phyloP scores from a whole-genome alignment of 64 coral and sea anemone species.

The Pachyseris speciosa region DNA sequence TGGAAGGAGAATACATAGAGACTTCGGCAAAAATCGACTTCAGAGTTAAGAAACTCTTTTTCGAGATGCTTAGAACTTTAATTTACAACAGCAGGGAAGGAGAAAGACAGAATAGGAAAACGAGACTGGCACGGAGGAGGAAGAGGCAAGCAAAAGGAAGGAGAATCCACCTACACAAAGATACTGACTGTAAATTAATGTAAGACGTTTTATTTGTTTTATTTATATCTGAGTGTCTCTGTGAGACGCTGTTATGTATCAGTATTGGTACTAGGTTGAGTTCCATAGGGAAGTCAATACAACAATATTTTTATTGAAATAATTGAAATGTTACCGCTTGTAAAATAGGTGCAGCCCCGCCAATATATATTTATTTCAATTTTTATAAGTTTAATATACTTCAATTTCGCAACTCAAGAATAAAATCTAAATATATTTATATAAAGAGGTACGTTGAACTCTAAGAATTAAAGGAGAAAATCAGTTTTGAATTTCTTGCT shows the following conservation, averaged over 20 bases:
- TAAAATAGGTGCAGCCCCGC: too few relatives aligned
- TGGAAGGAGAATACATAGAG: slow-evolving; percentile 84
- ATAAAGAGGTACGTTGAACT: too few relatives aligned
- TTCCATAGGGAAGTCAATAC: not conserved
- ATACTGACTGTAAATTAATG: not conserved
- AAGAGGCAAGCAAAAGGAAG: not conserved
- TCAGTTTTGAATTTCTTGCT: too few relatives aligned
- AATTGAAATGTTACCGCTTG: too few relatives aligned
- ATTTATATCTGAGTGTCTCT: too few relatives aligned
- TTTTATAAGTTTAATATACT: too few relatives aligned
- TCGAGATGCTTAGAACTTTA: slow-evolving; percentile 56
- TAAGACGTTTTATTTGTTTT: not conserved
- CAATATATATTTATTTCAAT: too few relatives aligned
- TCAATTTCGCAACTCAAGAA: too few relatives aligned
- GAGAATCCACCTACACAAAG: not conserved
- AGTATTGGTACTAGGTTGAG: not conserved
- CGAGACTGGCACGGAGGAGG: slow-evolving; percentile 1
- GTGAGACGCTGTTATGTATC: not conserved
- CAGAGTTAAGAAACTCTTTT: slow-evolving; percentile 51
- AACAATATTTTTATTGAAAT: too few relatives aligned
- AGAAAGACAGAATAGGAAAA: slow-evolving; percentile 37
- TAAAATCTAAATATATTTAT: too few relatives aligned
- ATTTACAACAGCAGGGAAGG: slow-evolving; percentile 9
- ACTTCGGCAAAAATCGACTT: slow-evolving; percentile 69
- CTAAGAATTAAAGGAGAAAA: too few relatives aligned